phyloP scores from a whole-genome alignment of 2,888 invertebrate genomes.

The Polymixis lichenea region DNA sequence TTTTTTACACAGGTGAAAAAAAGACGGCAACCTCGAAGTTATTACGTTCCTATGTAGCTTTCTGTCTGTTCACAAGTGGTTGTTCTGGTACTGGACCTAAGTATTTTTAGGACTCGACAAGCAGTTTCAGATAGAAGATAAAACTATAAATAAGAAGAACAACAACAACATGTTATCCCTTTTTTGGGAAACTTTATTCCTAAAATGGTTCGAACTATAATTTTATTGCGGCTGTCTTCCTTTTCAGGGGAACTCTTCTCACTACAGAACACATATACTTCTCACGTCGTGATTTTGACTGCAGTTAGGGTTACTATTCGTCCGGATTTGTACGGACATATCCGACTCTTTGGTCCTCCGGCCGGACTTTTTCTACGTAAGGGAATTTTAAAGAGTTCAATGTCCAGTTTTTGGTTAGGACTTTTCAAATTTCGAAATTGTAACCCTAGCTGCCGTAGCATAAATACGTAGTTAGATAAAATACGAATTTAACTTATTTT shows the following conservation, averaged over 20 bases:
- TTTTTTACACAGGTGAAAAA: neutral
- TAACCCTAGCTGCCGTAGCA: neutral
- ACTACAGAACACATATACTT: no score
- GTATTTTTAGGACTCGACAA: neutral
- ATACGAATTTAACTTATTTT: no score
- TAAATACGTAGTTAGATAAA: neutral
- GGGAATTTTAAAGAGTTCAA: neutral
- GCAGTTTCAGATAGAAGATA: neutral
- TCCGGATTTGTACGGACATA: neutral
- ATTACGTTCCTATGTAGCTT: no score
- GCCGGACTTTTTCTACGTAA: neutral
- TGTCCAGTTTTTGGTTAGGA: no score
- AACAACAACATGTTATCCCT: no score
- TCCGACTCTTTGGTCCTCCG: neutral
- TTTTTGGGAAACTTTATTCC: neutral
- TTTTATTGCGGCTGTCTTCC: neutral
- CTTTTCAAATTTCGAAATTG: neutral
- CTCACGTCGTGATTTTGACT: neutral
- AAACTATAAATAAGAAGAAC: no score
- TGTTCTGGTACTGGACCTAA: neutral
- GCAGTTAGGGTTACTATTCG: neutral
- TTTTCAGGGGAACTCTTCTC: neutral
- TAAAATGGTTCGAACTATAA: neutral
- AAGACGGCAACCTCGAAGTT: neutral
- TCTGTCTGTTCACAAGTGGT: neutral